Evolutionary conservation across 2,113 vertebrate genomes (phyloP).

Genomic region (Dipodomys stephensi): DNA sequence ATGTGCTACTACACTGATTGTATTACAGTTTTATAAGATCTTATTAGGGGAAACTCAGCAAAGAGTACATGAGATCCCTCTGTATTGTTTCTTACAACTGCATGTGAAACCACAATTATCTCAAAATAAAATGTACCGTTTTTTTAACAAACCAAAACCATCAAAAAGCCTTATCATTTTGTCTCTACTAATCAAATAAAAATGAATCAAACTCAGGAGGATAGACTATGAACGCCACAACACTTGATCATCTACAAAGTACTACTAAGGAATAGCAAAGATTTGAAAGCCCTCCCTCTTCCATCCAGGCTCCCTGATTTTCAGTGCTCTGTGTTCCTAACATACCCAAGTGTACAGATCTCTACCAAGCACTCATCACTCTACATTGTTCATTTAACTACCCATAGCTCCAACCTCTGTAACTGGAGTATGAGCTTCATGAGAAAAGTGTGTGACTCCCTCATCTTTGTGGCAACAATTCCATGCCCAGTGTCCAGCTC

Average conservation of each 20-base stretch:
- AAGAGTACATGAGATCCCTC: neutral
- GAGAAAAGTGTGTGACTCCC: neutral
- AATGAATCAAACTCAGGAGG: neutral
- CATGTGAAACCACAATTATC: too few species aligned
- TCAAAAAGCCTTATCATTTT: neutral
- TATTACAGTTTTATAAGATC: neutral
- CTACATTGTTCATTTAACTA: neutral
- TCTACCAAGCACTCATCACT: neutral
- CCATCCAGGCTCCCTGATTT: constrained; percentile 28
- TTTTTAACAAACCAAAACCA: neutral
- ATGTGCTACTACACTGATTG: neutral
- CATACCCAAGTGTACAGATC: neutral
- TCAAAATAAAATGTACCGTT: too few species aligned
- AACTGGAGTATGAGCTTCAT: neutral
- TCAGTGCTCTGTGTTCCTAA: neutral
- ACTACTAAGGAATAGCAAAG: neutral
- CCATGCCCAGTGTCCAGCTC: constrained; percentile 12
- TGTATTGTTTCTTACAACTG: too few species aligned
- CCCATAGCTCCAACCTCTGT: neutral
- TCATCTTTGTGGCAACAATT: constrained; percentile 27
- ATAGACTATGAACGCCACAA: neutral
- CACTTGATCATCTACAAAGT: neutral
- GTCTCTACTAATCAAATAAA: constrained; percentile 1
- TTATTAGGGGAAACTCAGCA: neutral
- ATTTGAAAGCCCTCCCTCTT: constrained; percentile 24